Evolutionary conservation across 2,113 vertebrate species (phyloP).

Genomic region (Delphinapterus leucas): DNA sequence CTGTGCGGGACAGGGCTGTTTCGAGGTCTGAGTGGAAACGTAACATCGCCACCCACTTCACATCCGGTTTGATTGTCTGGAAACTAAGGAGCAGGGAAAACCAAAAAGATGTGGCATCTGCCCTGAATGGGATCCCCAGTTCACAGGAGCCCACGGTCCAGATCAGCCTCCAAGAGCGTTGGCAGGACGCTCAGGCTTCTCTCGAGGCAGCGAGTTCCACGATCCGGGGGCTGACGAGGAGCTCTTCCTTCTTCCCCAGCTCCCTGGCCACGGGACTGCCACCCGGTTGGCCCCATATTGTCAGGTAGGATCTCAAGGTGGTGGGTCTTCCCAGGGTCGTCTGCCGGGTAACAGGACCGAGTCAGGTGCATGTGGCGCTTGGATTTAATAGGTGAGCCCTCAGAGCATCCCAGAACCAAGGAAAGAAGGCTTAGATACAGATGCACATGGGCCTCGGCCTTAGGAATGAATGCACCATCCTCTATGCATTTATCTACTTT

Average conservation of each 20-base stretch:
- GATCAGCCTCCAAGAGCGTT: background rate
- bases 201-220: background rate
- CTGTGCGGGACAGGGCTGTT: background rate
- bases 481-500: rapidly evolving
- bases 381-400: background rate
- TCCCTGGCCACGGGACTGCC: rapidly evolving
- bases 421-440: rapidly evolving
- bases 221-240: rapidly evolving
- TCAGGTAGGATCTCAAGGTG: background rate
- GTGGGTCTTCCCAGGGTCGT: background rate
- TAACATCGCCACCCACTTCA: rapidly evolving
- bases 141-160: background rate
- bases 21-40: background rate
- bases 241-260: too few relatives aligned
- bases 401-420: rapidly evolving
- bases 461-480: rapidly evolving
- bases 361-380: rapidly evolving
- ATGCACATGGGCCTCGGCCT: rapidly evolving
- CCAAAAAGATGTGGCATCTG: background rate
- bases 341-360: background rate
- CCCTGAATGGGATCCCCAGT: background rate
- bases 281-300: rapidly evolving
- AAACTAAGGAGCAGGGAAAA: background rate
- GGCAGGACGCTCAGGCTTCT: background rate
- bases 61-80: background rate